Base-by-base conservation (phyloP, 30 jellyfish, hydroid and myxozoan species). In the Aurelia sp. region DNA sequence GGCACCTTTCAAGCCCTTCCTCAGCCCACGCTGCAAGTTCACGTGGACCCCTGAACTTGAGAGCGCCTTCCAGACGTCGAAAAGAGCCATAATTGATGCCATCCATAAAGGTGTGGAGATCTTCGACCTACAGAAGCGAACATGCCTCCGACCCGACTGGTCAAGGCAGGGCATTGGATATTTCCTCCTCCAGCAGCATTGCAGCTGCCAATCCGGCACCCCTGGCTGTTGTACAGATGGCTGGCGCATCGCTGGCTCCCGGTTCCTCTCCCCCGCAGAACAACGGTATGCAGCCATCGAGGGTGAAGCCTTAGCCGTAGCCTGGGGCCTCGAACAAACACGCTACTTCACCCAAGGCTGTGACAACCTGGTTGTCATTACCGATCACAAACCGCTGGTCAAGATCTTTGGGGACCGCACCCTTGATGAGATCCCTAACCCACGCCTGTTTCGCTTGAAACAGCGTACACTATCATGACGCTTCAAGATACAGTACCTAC, bases 131-230 rank as follows among this genome's bases (percentile, higher is more conserved):
- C 51, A 33, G 7, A 22, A 50, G 27, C 88, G 33, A 4, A 78
- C 88, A 12, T 78, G 79, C 88, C 47, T 78, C 63, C 78, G 80
- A 35, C 88, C 88, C 22, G 81, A 78, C 88, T 78, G 88, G 88
- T 50, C 83, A 17, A 78, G 4, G 52, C 58, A 18, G 17, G 88
- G 88, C 24, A 78, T 78, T 22, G 84, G 78, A 15, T 78, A 57
- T 35, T 24, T 78, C 79, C 79, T 78, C 38, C 68, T 62, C 31
- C 82, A 78, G 40, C 30, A 59, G 80, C 79, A 74, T 33, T 74
- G 86, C 16, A 16, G 8, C 18, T 74, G 86, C 69, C 41, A 81
- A 48, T 17, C 27, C 17, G 41, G 30, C 44, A 17, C 86, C 3
- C 79, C 50, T 17, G 57, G 27, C n/a, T 74, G 86, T 24, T 74